Evolutionary conservation across 2,113 vertebrate species (phyloP).

Genomic region (Alethe castanea): DNA sequence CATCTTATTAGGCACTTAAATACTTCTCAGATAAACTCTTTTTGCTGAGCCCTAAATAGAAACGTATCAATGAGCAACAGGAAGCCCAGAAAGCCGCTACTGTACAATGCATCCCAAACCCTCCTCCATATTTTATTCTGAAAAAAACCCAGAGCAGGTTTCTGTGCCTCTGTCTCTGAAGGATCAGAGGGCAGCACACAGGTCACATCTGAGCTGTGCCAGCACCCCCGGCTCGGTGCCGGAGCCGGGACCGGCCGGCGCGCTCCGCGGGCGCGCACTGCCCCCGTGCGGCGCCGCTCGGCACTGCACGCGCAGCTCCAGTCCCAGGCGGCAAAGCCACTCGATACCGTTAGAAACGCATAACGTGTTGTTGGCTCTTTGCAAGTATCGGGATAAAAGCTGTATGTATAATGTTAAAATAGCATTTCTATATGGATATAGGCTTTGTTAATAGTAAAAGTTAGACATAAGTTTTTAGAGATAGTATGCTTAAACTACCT

Average conservation of each 20-base stretch:
- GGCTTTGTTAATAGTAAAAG: too few species aligned
- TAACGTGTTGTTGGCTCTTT: too few species aligned
- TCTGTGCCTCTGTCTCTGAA: neutral
- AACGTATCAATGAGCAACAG: neutral
- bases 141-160: neutral
- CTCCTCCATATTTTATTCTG: neutral
- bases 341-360: too few species aligned
- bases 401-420: too few species aligned
- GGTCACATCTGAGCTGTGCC: fast-evolving
- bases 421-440: too few species aligned
- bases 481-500: too few species aligned
- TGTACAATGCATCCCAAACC: neutral
- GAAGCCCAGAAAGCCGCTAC: neutral
- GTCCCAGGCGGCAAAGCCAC: neutral
- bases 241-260: too few species aligned
- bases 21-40: neutral
- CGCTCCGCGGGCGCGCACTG: neutral
- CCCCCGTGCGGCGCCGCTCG: neutral
- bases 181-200: neutral
- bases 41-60: neutral
- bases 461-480: too few species aligned
- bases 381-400: too few species aligned
- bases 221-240: too few species aligned
- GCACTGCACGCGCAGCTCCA: neutral
- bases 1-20: neutral